These are phyloP conservation scores for Girardinichthys multiradiatus DNA, from an alignment of 2,113 vertebrate species.

Conservation along the genomic window DNA sequence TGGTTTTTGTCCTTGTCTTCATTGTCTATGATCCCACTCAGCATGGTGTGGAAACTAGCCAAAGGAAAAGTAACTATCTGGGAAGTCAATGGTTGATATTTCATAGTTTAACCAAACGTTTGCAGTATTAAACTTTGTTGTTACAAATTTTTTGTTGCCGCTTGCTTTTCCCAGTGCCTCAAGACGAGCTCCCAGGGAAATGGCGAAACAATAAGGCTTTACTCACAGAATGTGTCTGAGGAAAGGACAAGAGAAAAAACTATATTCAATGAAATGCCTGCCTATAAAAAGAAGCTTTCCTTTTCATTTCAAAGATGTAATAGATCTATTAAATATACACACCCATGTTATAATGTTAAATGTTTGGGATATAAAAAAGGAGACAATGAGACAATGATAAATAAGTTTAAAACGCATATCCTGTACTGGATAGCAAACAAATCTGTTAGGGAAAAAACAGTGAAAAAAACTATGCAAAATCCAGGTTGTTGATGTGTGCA, in stretches of 20 bases:
- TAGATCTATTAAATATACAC: neutral
- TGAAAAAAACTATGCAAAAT: neutral
- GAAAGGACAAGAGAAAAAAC: constrained; percentile 7
- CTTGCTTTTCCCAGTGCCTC: constrained; percentile 54
- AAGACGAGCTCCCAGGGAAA: constrained; percentile 48
- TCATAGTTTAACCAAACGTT: neutral
- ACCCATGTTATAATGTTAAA: neutral
- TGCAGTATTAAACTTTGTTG: neutral
- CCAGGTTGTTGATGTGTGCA: neutral
- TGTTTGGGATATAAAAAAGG: neutral
- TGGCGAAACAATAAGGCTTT: constrained; percentile 7
- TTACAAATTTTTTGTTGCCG: neutral
- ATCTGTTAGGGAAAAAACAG: neutral
- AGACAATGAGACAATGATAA: too few species aligned
- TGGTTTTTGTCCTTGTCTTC: constrained; percentile 75
- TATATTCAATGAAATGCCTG: neutral
- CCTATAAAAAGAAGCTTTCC: neutral
- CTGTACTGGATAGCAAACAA: neutral
- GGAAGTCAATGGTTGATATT: constrained; percentile 61
- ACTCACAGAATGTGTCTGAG: constrained; percentile 1
- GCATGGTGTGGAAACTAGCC: constrained; percentile 68
- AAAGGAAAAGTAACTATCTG: constrained; percentile 63
- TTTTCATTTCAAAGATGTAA: neutral
- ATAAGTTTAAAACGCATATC: neutral
- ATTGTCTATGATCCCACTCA: constrained; percentile 64